Evolutionary conservation across 1,140 invertebrate species (phyloP).

Genomic region (Melipona quadrifasciata): DNA sequence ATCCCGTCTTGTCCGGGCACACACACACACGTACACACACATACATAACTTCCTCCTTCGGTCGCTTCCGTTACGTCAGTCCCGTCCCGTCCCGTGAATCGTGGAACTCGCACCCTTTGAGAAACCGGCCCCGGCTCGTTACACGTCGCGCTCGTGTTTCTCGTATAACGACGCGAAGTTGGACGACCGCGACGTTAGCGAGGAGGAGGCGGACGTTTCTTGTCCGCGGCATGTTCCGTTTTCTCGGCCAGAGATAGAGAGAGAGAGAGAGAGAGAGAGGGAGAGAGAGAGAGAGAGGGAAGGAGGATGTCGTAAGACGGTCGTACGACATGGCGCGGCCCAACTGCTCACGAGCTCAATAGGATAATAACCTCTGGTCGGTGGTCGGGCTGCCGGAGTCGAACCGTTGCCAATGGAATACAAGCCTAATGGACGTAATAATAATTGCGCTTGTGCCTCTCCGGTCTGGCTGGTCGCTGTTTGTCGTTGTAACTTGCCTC

Average conservation of each 20-base stretch:
- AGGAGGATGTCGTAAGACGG: conserved; percentile 69
- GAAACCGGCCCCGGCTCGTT: conserved; percentile 14
- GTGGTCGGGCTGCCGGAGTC: conserved; percentile 45
- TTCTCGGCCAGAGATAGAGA: conserved; percentile 10
- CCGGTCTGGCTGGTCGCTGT: conserved; percentile 25
- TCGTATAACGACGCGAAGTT: neutral
- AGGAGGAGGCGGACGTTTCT: conserved; percentile 46
- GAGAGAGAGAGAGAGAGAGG: neutral
- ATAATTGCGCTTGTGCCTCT: conserved; percentile 72
- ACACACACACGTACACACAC: too few relatives aligned
- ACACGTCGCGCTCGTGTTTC: conserved; percentile 28
- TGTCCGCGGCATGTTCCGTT: conserved; percentile 48
- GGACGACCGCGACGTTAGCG: neutral
- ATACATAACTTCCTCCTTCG: neutral
- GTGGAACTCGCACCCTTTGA: neutral
- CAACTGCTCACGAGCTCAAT: conserved; percentile 76
- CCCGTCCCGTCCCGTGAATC: neutral
- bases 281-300: too few relatives aligned
- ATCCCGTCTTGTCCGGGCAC: neutral
- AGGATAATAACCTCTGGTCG: conserved; percentile 75
- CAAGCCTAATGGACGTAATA: conserved; percentile 70
- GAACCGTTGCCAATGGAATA: conserved; percentile 67
- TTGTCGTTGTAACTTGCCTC: neutral
- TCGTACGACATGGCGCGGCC: conserved; percentile 68
- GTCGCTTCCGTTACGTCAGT: neutral